Evolutionary conservation across 2,888 invertebrate species (phyloP).

Genomic region (Pantelozetes paolii): DNA sequence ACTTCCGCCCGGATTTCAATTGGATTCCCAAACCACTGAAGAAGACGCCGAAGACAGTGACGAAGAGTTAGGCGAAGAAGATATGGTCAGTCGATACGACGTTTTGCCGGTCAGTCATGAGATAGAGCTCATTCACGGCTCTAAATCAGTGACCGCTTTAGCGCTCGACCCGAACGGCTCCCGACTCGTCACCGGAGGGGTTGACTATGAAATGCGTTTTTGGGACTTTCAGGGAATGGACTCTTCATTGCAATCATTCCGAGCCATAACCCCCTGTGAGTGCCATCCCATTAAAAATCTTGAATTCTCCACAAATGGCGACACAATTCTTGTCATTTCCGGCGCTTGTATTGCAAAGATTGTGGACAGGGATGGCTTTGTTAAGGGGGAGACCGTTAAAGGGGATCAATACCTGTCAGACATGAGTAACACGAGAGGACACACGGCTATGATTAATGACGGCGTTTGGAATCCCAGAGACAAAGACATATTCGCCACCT

Average conservation of each 20-base stretch:
- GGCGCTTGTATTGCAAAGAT: constrained; percentile 79
- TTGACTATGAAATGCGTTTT: constrained; percentile 92
- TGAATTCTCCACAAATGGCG: constrained; percentile 90
- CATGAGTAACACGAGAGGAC: constrained; percentile 60
- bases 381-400: constrained; percentile 84
- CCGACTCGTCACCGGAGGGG: constrained; percentile 79
- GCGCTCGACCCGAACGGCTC: constrained; percentile 92
- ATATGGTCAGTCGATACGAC: constrained; percentile 37
- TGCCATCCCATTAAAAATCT: constrained; percentile 82
- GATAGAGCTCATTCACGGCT: constrained; percentile 81
- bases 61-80: constrained; percentile 50
- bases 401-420: constrained; percentile 93
- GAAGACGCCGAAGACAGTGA: constrained; percentile 50
- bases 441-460: constrained; percentile 80
- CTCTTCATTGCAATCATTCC: constrained; percentile 79
- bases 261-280: constrained; percentile 89
- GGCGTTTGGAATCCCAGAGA: constrained; percentile 91
- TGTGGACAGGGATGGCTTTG: constrained; percentile 88
- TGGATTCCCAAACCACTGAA: constrained; percentile 46
- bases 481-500: constrained; percentile 88
- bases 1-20: constrained; percentile 54
- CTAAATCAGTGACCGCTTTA: constrained; percentile 75
- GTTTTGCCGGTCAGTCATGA: constrained; percentile 56
- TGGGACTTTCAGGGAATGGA: constrained; percentile 99
- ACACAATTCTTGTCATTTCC: constrained; percentile 83